Conservation (phyloP, 2,797 vertebrate genomes). For the Avahi laniger region DNA sequence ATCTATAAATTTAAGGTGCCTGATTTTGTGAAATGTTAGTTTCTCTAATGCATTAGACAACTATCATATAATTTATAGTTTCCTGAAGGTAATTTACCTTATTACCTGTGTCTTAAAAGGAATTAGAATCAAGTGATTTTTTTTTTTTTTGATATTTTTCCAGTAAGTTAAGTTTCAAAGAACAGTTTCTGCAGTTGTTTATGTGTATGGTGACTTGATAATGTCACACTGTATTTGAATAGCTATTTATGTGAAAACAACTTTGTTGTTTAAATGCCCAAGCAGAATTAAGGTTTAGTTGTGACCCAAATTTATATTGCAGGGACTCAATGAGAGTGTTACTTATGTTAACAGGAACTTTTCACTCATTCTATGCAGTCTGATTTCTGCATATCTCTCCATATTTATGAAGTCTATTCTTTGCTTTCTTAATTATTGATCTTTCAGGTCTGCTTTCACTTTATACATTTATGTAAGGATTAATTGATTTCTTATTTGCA, state of each 20-base stretch:
- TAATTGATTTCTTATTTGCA: not conserved
- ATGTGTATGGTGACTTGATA: not conserved
- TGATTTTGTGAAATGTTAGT: not conserved
- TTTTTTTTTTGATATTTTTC: conserved; percentile 32
- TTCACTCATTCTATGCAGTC: not conserved
- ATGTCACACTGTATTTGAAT: not conserved
- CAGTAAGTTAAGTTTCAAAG: conserved; percentile 11
- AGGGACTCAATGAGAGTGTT: not conserved
- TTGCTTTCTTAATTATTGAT: not conserved
- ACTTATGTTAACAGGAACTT: not conserved
- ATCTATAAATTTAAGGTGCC: not conserved
- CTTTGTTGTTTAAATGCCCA: not conserved
- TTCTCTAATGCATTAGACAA: conserved; percentile 28
- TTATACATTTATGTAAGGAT: not conserved
- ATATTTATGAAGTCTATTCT: not conserved
- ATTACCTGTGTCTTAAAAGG: not conserved
- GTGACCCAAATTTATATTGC: not conserved
- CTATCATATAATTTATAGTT: not conserved
- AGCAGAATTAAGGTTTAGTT: not conserved
- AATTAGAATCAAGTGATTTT: not conserved
- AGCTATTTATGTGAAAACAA: not conserved
- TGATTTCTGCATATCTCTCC: not conserved
- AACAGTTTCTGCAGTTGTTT: conserved; percentile 1
- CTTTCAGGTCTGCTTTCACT: conserved; percentile 12
- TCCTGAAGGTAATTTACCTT: not conserved